These are phyloP conservation scores for Glaucidium brasilianum DNA, from an alignment of 2,113 vertebrate genomes.

Conservation along the genomic window DNA sequence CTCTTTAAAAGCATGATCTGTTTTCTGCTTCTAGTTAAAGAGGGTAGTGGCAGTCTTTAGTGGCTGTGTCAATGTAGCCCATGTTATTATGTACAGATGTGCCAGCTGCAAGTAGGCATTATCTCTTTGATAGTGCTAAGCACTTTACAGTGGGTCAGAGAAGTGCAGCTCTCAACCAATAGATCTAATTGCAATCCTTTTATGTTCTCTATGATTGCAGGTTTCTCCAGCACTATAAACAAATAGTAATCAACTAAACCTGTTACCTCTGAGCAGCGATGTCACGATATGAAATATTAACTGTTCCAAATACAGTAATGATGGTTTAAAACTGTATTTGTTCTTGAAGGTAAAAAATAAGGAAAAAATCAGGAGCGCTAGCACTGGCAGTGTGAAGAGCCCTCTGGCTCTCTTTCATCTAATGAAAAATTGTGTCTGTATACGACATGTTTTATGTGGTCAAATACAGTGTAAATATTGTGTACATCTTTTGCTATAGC, in stretches of 20 bases:
- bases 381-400: slow-evolving; percentile 65
- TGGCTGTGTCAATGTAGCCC: slow-evolving; percentile 75
- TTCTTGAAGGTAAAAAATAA: slow-evolving; percentile 77
- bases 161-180: slow-evolving; percentile 88
- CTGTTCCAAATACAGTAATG: slow-evolving; percentile 82
- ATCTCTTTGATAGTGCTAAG: slow-evolving; percentile 85
- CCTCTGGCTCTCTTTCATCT: slow-evolving; percentile 71
- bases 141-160: slow-evolving; percentile 84
- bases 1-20: slow-evolving; percentile 78
- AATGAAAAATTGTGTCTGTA: slow-evolving; percentile 77
- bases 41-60: slow-evolving; percentile 76
- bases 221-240: slow-evolving; percentile 88
- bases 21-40: slow-evolving; percentile 76
- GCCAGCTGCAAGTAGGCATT: slow-evolving; percentile 80
- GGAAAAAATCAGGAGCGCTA: slow-evolving; percentile 55
- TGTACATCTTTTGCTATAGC: slow-evolving; percentile 72
- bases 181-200: slow-evolving; percentile 92
- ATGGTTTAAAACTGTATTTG: slow-evolving; percentile 77
- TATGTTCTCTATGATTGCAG: slow-evolving; percentile 89
- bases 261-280: slow-evolving; percentile 81
- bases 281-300: slow-evolving; percentile 84
- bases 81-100: slow-evolving; percentile 82
- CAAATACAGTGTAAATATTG: slow-evolving; percentile 80
- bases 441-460: slow-evolving; percentile 75
- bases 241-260: slow-evolving; percentile 89